Evolutionary conservation across 2,113 vertebrate genomes (phyloP), one percentile per base, ranked within the genome.

Genomic region (Daboia siamensis): DNA sequence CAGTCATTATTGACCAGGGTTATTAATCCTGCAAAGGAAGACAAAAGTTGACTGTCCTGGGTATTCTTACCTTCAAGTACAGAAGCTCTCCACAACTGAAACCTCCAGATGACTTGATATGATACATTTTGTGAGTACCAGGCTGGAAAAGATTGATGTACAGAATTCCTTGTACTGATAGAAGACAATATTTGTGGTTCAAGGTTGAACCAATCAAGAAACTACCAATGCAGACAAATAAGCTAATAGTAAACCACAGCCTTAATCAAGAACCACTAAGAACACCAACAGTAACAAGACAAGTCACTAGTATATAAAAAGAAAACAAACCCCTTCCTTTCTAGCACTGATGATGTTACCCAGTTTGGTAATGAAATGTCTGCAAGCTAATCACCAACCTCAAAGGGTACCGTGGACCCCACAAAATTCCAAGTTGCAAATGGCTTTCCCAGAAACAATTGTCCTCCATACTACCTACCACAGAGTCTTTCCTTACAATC

Each of bases 21-120:
- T 91, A 94, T 95, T 90, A 88, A 95, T 93, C 2, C 29, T 93
- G 74, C 94, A 96, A 97, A 95, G 44, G 29, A 1, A 3, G 54
- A 61, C 11, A 54, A 59, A 86, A 87, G 74, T 88, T 74, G 54
- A 85, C 23, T 96, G 39, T 64, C 1, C 8, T 4, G 1, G 95
- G 90, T 0, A 92, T 44, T 89, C 29, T 91, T 94, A 94, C 92
- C 24, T 24, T 64, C n/a, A 89, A 56, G 12, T n/a, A n/a, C 23
- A 39, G 15, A 12, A 55, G 74, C n/a, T 80, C 39, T 39, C 69
- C n/a, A 20, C 1, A 80, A 80, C 15, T 80, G 15, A 80, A 39
- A 39, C 5, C n/a, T 80, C n/a, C 13, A 80, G 15, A 20, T 80
- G 15, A 80, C 6, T 80, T 80, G 74, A 44, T 39, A 44, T 80